Conservation (phyloP, 37 sponge, comb jelly and placozoan genomes). For the Theonella swinhoei region DNA sequence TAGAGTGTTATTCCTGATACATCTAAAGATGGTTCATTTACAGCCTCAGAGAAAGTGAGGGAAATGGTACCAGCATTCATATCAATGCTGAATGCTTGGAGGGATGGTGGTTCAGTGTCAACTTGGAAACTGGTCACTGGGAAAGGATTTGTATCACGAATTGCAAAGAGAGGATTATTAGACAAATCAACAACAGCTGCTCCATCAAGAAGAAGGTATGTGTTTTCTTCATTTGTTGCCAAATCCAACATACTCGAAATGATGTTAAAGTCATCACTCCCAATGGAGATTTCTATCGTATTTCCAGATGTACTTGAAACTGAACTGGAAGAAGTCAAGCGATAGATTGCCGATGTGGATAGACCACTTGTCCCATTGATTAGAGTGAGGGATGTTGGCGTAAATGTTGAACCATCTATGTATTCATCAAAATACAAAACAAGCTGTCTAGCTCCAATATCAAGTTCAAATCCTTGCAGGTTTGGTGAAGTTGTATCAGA, state of each 20-base stretch:
- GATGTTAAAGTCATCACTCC: conserved; percentile 57
- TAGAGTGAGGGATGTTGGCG: conserved; percentile 55
- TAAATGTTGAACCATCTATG: conserved; percentile 42
- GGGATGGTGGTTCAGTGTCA: conserved; percentile 60
- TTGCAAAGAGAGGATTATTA: conserved; percentile 65
- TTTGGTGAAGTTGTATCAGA: conserved; percentile 64
- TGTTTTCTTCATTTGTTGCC: conserved; percentile 60
- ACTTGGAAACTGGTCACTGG: conserved; percentile 66
- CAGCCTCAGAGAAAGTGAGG: conserved; percentile 81
- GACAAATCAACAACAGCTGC: conserved; percentile 65
- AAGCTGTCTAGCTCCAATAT: conserved; percentile 58
- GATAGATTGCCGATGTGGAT: conserved; percentile 28
- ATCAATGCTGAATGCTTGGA: conserved; percentile 63
- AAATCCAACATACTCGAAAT: conserved; percentile 47
- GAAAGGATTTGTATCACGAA: conserved; percentile 56
- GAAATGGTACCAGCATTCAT: conserved; percentile 64
- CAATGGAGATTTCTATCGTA: conserved; percentile 49
- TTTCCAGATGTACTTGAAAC: conserved; percentile 36
- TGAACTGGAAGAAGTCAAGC: conserved; percentile 54
- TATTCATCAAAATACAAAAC: conserved; percentile 80
- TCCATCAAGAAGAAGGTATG: conserved; percentile 59
- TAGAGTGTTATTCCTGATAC: conserved; percentile 67
- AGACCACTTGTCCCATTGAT: conserved; percentile 36
- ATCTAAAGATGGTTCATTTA: conserved; percentile 48
- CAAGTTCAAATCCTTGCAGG: conserved; percentile 66